These are phyloP conservation scores for Zelostemma sp. DNA, from an alignment of 1,140 invertebrate genomes.

Conservation along the genomic window DNA sequence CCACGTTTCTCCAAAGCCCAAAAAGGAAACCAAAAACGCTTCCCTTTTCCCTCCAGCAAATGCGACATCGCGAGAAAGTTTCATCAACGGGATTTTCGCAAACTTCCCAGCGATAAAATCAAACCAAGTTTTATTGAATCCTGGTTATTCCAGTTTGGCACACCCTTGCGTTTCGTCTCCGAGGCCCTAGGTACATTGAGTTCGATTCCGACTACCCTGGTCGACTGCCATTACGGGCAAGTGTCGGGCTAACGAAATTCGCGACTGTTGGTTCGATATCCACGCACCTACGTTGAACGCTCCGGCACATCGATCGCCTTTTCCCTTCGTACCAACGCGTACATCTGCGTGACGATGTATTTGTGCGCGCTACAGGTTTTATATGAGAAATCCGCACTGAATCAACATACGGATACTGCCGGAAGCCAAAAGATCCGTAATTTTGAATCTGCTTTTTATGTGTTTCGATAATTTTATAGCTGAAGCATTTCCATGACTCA, in stretches of 20 bases:
- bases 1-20: too few relatives aligned
- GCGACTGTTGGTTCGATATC: slow-evolving; percentile 51
- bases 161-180: neutral
- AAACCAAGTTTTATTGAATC: slow-evolving; percentile 4
- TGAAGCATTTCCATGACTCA: too few relatives aligned
- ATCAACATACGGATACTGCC: neutral
- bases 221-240: slow-evolving; percentile 10
- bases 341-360: slow-evolving; percentile 31
- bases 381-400: slow-evolving; percentile 4
- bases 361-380: slow-evolving; percentile 13
- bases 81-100: neutral
- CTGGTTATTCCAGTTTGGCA: neutral
- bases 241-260: slow-evolving; percentile 33
- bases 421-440: too few relatives aligned
- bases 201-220: slow-evolving; percentile 1
- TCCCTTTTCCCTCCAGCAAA: too few relatives aligned
- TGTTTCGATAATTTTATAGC: too few relatives aligned
- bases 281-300: slow-evolving; percentile 44
- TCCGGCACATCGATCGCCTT: slow-evolving; percentile 37
- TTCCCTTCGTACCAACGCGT: slow-evolving; percentile 14
- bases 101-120: neutral
- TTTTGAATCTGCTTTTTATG: too few relatives aligned
- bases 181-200: neutral
- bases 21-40: too few relatives aligned
- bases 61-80: neutral